Percentiles rank a stretch among this genome's conserved stretches.
Conservation (phyloP, 37 sponge, comb jelly and placozoan species). For the Beroe forskalii region DNA sequence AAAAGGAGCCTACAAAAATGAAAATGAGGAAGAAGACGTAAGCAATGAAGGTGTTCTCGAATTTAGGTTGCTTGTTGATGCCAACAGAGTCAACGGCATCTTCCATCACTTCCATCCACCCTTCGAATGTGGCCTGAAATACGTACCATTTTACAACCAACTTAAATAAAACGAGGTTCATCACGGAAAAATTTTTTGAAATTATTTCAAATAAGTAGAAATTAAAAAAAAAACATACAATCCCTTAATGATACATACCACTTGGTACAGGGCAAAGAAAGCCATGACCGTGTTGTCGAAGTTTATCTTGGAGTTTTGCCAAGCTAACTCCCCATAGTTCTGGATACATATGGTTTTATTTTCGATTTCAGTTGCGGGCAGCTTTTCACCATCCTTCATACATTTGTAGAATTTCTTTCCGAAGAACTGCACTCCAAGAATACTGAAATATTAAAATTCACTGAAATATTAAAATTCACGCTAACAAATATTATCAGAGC, state of each 20-base stretch:
- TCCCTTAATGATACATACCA: constrained; percentile 37
- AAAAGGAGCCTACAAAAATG: constrained; percentile 67
- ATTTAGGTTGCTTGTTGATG: constrained; percentile 56
- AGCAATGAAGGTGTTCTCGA: constrained; percentile 47
- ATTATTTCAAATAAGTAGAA: too few species aligned
- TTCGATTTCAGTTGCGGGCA: neutral
- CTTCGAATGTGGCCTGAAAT: constrained; percentile 68
- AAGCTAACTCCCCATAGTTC: constrained; percentile 17
- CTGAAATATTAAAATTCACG: too few species aligned
- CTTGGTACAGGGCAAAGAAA: constrained; percentile 67
- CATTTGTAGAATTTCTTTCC: constrained; percentile 66
- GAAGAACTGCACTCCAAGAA: constrained; percentile 65
- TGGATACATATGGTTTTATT: constrained; percentile 34
- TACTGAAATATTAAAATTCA: constrained; percentile 31
- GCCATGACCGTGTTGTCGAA: constrained; percentile 66
- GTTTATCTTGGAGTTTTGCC: constrained; percentile 66
- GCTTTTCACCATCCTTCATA: constrained; percentile 22
- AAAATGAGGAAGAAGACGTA: constrained; percentile 67
- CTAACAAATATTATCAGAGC: too few species aligned
- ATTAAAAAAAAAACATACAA: too few species aligned
- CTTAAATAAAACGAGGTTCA: too few species aligned
- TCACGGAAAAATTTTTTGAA: too few species aligned
- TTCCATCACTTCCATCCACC: constrained; percentile 69
- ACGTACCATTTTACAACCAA: neutral
- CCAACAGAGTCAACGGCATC: constrained; percentile 61